Percentiles rank a stretch among this genome's conserved stretches.
phyloP scores from a whole-genome alignment of 1,140 invertebrate species.

The Philaenus spumarius region DNA sequence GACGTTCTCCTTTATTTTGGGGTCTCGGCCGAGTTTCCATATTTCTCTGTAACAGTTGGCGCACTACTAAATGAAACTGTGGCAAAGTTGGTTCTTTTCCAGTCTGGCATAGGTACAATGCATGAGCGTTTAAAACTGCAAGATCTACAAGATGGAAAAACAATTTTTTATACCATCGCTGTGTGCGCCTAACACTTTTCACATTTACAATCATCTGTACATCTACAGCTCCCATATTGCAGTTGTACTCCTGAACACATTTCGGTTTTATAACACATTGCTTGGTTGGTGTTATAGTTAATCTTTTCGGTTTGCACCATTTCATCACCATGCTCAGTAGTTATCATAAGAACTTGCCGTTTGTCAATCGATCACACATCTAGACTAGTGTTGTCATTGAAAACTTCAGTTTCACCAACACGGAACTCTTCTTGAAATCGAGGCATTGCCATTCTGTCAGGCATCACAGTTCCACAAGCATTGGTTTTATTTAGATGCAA shows the following conservation, averaged over 20 bases:
- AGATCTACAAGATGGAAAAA: slow-evolving; percentile 33
- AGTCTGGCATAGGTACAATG: slow-evolving; percentile 2
- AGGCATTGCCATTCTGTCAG: slow-evolving; percentile 32
- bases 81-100: slow-evolving; percentile 8
- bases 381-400: slow-evolving; percentile 29
- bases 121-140: slow-evolving; percentile 9
- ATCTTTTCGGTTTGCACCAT: no score
- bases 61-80: not conserved
- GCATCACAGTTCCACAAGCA: slow-evolving; percentile 31
- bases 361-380: slow-evolving; percentile 33
- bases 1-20: not conserved
- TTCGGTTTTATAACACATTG: no score
- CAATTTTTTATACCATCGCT: slow-evolving; percentile 39
- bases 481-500: slow-evolving; percentile 28
- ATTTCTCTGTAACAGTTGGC: no score
- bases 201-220: slow-evolving; percentile 33
- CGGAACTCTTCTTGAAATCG: slow-evolving; percentile 28
- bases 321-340: slow-evolving; percentile 28
- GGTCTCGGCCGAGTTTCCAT: not conserved
- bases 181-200: slow-evolving; percentile 31
- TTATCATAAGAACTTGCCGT: slow-evolving; percentile 32
- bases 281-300: slow-evolving; percentile 1
- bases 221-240: slow-evolving; percentile 36
- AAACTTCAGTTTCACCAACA: slow-evolving; percentile 31
- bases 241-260: no score